A percentile compares a stretch with the other conserved stretches of the same genome.
Conservation (phyloP, 2,797 vertebrate species). For the Periparus ater region DNA sequence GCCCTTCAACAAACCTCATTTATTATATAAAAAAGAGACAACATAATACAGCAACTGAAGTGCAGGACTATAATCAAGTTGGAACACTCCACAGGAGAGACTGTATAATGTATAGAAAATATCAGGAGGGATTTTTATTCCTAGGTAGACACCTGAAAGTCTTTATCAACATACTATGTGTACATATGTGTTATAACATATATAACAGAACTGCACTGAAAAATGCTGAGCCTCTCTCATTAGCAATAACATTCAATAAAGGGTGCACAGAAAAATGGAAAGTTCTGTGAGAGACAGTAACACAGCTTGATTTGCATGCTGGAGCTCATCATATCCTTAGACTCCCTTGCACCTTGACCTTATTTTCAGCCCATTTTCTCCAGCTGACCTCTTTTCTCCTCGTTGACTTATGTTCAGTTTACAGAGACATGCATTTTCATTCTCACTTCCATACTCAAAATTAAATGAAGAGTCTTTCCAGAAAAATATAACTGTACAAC, state of each 20-base stretch:
- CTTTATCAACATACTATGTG: background rate
- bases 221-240: background rate
- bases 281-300: background rate
- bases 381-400: background rate
- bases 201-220: background rate
- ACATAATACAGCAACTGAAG: background rate
- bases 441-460: background rate
- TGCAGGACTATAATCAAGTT: background rate
- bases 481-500: background rate
- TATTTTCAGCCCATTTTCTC: background rate
- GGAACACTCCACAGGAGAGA: background rate
- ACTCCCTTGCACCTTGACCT: background rate
- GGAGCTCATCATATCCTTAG: background rate
- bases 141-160: background rate
- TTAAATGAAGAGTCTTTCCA: background rate
- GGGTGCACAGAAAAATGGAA: background rate
- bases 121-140: background rate
- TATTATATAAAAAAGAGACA: background rate
- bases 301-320: background rate
- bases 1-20: background rate
- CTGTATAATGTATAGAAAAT: background rate
- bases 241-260: background rate
- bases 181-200: background rate
- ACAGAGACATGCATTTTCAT: background rate
- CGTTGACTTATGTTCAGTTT: background rate